phyloP scores from a whole-genome alignment of 2,888 invertebrate genomes.

The Cataglyphis cursor region DNA sequence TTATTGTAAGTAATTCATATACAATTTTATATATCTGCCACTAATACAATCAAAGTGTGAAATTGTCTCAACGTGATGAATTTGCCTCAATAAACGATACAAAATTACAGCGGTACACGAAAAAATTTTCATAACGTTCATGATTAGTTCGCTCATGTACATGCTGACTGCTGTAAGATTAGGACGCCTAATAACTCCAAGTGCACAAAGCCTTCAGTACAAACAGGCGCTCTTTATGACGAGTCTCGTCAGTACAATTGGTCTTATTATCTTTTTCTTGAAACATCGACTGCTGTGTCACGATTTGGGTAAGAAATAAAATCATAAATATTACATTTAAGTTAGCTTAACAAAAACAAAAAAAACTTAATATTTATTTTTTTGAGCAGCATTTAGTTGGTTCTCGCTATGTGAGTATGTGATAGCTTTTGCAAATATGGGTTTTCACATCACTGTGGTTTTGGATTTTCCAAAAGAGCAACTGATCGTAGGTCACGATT shows the following conservation, averaged over 20 bases:
- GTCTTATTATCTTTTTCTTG: conserved; percentile 95
- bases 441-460: conserved; percentile 95
- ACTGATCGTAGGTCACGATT: conserved; percentile 91
- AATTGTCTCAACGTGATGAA: too few species aligned
- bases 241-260: conserved; percentile 93
- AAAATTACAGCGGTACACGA: conserved; percentile 92
- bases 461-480: conserved; percentile 95
- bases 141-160: conserved; percentile 94
- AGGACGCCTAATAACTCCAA: conserved; percentile 86
- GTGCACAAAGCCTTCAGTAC: conserved; percentile 86
- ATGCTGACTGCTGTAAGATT: conserved; percentile 93
- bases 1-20: conserved; percentile 92
- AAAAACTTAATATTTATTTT: conserved; percentile 24
- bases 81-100: neutral
- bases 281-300: conserved; percentile 96
- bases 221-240: conserved; percentile 93
- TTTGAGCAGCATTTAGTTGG: conserved; percentile 94
- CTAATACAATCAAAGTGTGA: neutral
- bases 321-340: conserved; percentile 17
- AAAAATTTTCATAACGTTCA: conserved; percentile 96
- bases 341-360: neutral
- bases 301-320: conserved; percentile 92
- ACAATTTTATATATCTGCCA: neutral
- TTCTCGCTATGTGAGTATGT: conserved; percentile 97
- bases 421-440: conserved; percentile 97